Evolutionary conservation across 2,888 invertebrate genomes (phyloP).

Genomic region (Portevinia maculata): DNA sequence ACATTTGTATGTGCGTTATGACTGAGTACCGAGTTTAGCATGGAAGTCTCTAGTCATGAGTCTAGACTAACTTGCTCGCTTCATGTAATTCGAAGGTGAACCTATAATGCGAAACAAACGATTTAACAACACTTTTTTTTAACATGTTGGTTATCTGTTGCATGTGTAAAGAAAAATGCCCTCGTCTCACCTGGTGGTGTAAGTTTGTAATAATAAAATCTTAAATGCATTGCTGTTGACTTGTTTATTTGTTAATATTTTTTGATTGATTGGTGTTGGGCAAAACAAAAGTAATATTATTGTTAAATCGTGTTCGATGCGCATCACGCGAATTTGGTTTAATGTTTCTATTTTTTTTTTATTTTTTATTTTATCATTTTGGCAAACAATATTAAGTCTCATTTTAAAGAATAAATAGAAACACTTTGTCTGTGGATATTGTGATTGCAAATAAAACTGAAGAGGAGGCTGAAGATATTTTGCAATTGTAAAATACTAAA

Average conservation of each 20-base stretch:
- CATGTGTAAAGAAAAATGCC: conserved; percentile 3
- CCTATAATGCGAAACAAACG: conserved; percentile 25
- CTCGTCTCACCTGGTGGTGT: conserved; percentile 17
- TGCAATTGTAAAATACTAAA: too few relatives aligned
- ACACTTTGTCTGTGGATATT: too few relatives aligned
- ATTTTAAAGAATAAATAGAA: too few relatives aligned
- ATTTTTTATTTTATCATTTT: neutral
- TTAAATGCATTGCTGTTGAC: conserved; percentile 45
- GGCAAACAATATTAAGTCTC: too few relatives aligned
- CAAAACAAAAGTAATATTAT: neutral
- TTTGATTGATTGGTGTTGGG: conserved; percentile 51
- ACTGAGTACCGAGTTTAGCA: conserved; percentile 1
- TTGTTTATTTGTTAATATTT: conserved; percentile 37
- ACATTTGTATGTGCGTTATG: neutral
- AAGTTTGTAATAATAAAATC: conserved; percentile 39
- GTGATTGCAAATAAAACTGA: too few relatives aligned
- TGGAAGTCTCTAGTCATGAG: conserved; percentile 21
- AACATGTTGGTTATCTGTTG: neutral
- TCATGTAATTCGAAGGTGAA: conserved; percentile 51
- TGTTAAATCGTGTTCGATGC: conserved; percentile 35
- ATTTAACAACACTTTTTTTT: conserved; percentile 41
- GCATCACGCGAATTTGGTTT: conserved; percentile 26
- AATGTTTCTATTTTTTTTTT: neutral
- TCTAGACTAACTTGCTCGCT: conserved; percentile 46
- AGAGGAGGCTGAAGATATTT: too few relatives aligned